Base-by-base conservation (phyloP, 2,888 invertebrate species). In the Nomada flava region DNA sequence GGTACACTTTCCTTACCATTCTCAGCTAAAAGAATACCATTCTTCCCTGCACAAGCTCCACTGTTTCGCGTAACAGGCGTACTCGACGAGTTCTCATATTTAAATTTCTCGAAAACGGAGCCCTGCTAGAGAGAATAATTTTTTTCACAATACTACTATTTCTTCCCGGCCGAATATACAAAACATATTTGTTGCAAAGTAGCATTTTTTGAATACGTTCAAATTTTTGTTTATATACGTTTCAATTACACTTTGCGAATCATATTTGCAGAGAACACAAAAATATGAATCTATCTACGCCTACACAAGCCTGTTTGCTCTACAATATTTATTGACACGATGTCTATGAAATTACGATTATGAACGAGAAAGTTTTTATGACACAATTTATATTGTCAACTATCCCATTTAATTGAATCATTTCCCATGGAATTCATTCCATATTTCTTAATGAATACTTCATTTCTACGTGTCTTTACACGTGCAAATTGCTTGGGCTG, bases 1-100 rank as follows among this genome's bases (percentile, higher is more conserved):
- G 72, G 29, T 29, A 64, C 64, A 23, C 55, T 73, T 73, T 73
- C 64, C 64, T 73, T 64, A 47, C 18, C 29, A 57, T 73, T 57
- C 64, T 44, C 15, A 20, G 64, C 26, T 64, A 20, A 64, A 64
- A 64, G 55, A 29, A 55, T 47, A 47, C 55, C 7, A 23, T 36
- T 70, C 69, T 69, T 1, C 26, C n/a, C 26, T 42, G 2, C 13
- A 5, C 20, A 0, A 42, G 42, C 5, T 68, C 55, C 55, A 4
- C 53, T 53, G 55, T 42, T 59, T 47, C 60, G 15, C 63, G 72
- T 59, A 62, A 36, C 65, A 69, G 73, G 47, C 53, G 10, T 26
- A 18, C 70, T 70, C 59, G 47, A 20, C 59, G n/a, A 59, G 70
- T 50, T 18, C 47, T 60, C 47, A 59, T 59, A 70, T 59, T 59